Conservation (phyloP, 2,113 vertebrate genomes). For the Prinia subflava region DNA sequence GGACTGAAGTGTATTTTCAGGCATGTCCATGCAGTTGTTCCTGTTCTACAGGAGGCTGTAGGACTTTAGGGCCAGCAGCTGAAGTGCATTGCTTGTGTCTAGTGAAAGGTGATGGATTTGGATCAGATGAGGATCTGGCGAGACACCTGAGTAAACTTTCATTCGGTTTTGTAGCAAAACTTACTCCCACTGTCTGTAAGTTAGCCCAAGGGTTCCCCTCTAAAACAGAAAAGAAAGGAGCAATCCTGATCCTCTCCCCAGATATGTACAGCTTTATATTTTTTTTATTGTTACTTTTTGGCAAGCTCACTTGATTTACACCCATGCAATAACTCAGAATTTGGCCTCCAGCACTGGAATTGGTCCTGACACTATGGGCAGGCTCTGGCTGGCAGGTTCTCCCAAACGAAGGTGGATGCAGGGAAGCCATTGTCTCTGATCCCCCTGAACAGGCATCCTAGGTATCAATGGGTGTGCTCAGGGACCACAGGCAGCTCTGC, state of each 20-base stretch:
- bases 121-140: conserved; percentile 1
- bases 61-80: neutral
- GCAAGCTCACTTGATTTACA: neutral
- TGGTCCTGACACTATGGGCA: neutral
- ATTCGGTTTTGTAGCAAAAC: conserved; percentile 22
- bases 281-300: neutral
- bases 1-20: neutral
- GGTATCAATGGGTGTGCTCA: rapidly evolving
- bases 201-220: neutral
- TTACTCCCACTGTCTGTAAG: neutral
- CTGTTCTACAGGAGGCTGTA: conserved; percentile 4
- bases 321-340: neutral
- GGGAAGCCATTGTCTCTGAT: neutral
- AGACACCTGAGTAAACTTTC: conserved; percentile 45
- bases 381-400: neutral
- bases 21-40: conserved; percentile 7
- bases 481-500: neutral
- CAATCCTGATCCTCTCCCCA: neutral
- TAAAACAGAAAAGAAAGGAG: neutral
- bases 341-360: conserved; percentile 14
- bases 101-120: neutral
- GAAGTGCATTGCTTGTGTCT: neutral
- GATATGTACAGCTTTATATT: neutral
- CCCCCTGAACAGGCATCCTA: neutral
- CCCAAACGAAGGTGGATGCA: neutral